These are phyloP conservation scores for Caenorhabditis remanei DNA, from an alignment of 1,140 invertebrate genomes.

Conservation along the genomic window DNA sequence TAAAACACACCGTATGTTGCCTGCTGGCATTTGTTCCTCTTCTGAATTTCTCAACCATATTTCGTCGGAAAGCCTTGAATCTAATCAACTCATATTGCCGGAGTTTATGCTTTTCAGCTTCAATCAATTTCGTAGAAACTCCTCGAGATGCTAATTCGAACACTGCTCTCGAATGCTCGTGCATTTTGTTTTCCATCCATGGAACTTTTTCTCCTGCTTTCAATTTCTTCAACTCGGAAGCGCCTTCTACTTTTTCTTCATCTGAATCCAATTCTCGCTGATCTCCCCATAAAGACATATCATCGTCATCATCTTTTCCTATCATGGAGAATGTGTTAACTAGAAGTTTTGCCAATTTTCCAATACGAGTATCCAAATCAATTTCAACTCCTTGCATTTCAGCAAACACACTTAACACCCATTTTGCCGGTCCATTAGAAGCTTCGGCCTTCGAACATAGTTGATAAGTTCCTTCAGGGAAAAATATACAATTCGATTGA, in stretches of 20 bases:
- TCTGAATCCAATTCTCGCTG: constrained; percentile 30
- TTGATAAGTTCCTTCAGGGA: constrained; percentile 73
- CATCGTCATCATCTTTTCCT: constrained; percentile 54
- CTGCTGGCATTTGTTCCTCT: constrained; percentile 6
- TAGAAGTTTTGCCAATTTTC: constrained; percentile 78
- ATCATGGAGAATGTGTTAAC: constrained; percentile 56
- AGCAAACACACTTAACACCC: constrained; percentile 97
- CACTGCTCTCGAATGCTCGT: constrained; percentile 72
- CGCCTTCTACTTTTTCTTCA: constrained; percentile 50
- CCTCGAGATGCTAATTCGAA: constrained; percentile 69
- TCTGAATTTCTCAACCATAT: constrained; percentile 72
- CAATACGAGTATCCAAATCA: constrained; percentile 79
- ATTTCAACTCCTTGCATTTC: constrained; percentile 90
- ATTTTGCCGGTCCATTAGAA: constrained; percentile 84
- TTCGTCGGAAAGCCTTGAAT: constrained; percentile 75
- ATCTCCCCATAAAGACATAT: constrained; percentile 33
- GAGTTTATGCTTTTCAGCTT: constrained; percentile 73
- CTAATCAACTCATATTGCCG: constrained; percentile 71
- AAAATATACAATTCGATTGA: constrained; percentile 75
- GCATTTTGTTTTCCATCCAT: constrained; percentile 70
- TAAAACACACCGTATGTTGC: neutral
- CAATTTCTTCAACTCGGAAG: constrained; percentile 20
- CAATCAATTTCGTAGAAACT: constrained; percentile 69
- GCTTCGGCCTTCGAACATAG: constrained; percentile 72
- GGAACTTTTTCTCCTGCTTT: constrained; percentile 52